These are phyloP conservation scores for Hermaeophaga mercurialis DNA, from an alignment of 2,888 invertebrate species.

Conservation along the genomic window DNA sequence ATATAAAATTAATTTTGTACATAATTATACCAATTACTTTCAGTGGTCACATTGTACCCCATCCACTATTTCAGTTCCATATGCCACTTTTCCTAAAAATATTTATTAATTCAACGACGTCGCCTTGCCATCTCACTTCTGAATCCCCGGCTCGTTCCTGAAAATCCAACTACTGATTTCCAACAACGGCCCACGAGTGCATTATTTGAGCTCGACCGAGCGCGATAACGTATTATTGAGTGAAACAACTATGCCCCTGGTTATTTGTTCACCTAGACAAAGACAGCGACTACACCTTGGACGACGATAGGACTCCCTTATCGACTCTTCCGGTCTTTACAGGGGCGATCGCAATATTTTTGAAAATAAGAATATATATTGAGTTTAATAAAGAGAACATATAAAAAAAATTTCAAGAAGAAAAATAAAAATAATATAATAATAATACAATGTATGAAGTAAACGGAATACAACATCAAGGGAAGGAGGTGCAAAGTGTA, in stretches of 20 bases:
- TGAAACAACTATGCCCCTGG: constrained; percentile 54
- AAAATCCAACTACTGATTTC: constrained; percentile 44
- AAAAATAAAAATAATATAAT: too few relatives aligned
- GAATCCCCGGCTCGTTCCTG: background rate
- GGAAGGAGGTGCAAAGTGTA: too few relatives aligned
- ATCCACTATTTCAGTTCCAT: too few relatives aligned
- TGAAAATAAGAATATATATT: too few relatives aligned
- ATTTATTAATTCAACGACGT: constrained; percentile 20
- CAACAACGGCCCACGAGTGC: constrained; percentile 56
- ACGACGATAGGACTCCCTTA: constrained; percentile 36
- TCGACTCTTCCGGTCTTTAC: constrained; percentile 37
- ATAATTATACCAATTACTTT: too few relatives aligned
- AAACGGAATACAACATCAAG: too few relatives aligned
- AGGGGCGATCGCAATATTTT: constrained; percentile 38
- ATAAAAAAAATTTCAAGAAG: too few relatives aligned
- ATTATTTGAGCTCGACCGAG: constrained; percentile 57
- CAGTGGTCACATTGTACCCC: too few relatives aligned
- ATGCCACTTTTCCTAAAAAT: background rate
- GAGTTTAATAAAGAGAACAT: too few relatives aligned
- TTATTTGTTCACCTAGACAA: constrained; percentile 48
- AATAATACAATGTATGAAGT: too few relatives aligned
- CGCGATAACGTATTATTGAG: constrained; percentile 59
- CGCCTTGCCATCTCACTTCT: constrained; percentile 19
- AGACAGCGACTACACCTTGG: constrained; percentile 28
- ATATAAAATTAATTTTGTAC: too few relatives aligned